Base-by-base conservation (phyloP, 2,888 invertebrate genomes). In the Nymphalis urticae region DNA sequence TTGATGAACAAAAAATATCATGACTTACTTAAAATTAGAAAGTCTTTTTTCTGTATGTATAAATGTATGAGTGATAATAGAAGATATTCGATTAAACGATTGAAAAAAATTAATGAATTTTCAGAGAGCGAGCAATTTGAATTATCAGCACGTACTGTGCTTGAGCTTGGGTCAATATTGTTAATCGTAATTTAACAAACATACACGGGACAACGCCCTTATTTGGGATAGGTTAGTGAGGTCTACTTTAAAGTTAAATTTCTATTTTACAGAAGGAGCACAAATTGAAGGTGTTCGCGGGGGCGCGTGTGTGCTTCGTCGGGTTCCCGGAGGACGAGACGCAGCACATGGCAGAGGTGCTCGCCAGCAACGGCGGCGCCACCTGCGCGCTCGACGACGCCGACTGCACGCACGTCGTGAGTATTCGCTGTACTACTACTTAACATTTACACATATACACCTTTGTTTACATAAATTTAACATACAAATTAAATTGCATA, bases 321-420 rank as follows among this genome's bases (percentile, higher is more conserved):
- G 98, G 98, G 8, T 98, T 98, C 90, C 95, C 97, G 3, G 95
- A 95, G 71, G 97, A 98, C 79, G 98, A 98, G 87, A 95, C 96
- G 82, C 95, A 95, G 81, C 98, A 98, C 85, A 98, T 98, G 98
- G 95, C 96, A 72, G 97, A 98, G 83, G 95, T 98, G 76, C 94
- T 98, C 70, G 93, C 95, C 78, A 95, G 95, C 82, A 98, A 98
- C 90, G 97, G 97, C 80, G 98, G 97, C 68, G 95, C 95, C 73
- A 94, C 95, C 72, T 95, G 96, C 72, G 94, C 95, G 56, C 92
- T 95, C 75, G 97, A 97, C 77, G 97, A 98, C 93, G 94, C 96
- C 24, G 94, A 95, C 82, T 97, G 97, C 86, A 97, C 98, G 56
- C 98, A 99, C 92, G 95, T 98, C 87, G 98, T 99, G 93, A 96